Evolutionary conservation across 2,888 invertebrate species (phyloP).

Genomic region (Mellilla xanthometata): DNA sequence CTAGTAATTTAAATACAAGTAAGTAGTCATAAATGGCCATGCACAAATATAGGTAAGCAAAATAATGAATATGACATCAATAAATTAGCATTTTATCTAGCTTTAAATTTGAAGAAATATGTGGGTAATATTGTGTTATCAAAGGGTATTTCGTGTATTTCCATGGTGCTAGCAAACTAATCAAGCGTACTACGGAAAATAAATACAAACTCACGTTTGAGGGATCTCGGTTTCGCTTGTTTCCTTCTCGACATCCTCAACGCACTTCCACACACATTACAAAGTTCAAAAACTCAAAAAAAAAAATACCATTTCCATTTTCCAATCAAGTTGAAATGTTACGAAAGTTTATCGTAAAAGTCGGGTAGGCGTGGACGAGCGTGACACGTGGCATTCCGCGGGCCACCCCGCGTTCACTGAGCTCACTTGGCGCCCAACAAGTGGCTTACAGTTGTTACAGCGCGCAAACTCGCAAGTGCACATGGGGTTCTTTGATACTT

Average conservation of each 20-base stretch:
- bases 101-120: no score
- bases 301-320: no score
- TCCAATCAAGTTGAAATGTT: slow-evolving; percentile 5
- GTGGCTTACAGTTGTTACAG: slow-evolving; percentile 74
- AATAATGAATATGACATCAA: no score
- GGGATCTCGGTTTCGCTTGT: slow-evolving; percentile 87
- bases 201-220: slow-evolving; percentile 83
- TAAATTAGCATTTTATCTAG: no score
- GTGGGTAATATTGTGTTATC: no score
- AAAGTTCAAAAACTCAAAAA: slow-evolving; percentile 11
- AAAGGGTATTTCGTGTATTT: no score
- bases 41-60: no score
- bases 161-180: no score
- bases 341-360: slow-evolving; percentile 62
- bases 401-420: slow-evolving; percentile 72
- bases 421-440: slow-evolving; percentile 78
- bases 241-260: slow-evolving; percentile 85
- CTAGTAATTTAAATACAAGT: no score
- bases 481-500: no score
- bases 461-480: slow-evolving; percentile 70
- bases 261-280: slow-evolving; percentile 10
- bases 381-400: slow-evolving; percentile 56
- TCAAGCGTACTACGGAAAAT: no score
- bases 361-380: slow-evolving; percentile 27
- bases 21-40: no score